phyloP scores from a whole-genome alignment of 2,888 invertebrate genomes.

The Dasysyrphus albostriatus region DNA sequence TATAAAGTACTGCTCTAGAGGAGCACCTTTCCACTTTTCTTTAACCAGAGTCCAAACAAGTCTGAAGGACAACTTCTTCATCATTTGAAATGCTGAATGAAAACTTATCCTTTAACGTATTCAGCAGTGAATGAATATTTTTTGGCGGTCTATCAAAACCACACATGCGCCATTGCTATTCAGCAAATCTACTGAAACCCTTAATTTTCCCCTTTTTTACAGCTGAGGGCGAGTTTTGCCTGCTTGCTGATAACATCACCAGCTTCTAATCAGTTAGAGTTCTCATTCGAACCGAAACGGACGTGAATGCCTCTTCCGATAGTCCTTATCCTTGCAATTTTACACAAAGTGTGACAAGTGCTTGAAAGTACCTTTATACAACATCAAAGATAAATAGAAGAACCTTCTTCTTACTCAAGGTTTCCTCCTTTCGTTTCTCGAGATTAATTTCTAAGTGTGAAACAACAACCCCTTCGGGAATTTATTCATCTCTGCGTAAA shows the following conservation, averaged over 20 bases:
- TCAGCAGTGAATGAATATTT: conserved; percentile 40
- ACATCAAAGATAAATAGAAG: not conserved
- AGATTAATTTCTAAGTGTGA: conserved; percentile 42
- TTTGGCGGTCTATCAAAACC: conserved; percentile 59
- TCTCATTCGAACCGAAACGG: conserved; percentile 62
- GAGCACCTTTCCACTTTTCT: not conserved
- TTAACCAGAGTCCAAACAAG: conserved; percentile 54
- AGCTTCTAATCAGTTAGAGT: conserved; percentile 68
- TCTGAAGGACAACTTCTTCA: conserved; percentile 69
- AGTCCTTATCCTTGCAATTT: conserved; percentile 5
- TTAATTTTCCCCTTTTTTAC: conserved; percentile 27
- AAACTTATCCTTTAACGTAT: conserved; percentile 20
- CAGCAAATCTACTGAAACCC: conserved; percentile 58
- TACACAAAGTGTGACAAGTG: conserved; percentile 40
- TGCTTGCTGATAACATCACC: conserved; percentile 63
- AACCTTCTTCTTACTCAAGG: conserved; percentile 58
- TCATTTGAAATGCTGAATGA: conserved; percentile 56
- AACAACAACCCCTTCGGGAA: conserved; percentile 43
- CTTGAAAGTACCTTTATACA: conserved; percentile 7
- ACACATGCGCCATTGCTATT: conserved; percentile 49
- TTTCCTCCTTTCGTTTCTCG: conserved; percentile 23
- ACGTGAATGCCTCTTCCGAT: conserved; percentile 31
- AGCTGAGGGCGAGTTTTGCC: conserved; percentile 28
- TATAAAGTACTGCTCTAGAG: conserved; percentile 14
- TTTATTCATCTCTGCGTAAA: conserved; percentile 20